These are phyloP conservation scores for Numenius arquata DNA, from an alignment of 2,113 vertebrate genomes.

Conservation along the genomic window DNA sequence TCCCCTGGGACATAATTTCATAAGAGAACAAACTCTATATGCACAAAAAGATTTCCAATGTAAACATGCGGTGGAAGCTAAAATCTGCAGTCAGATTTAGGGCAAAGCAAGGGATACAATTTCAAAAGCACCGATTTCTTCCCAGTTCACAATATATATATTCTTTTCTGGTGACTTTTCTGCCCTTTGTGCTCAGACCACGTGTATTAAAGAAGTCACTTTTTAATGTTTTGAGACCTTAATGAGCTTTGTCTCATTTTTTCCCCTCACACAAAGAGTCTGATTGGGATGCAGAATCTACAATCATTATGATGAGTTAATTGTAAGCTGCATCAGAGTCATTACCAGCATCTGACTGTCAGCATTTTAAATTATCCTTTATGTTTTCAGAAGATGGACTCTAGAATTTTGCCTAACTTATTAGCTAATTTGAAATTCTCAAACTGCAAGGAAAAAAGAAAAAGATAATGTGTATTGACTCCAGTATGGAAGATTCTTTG, in stretches of 20 bases:
- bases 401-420: not conserved
- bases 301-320: not conserved
- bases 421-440: not conserved
- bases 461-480: not conserved
- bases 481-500: not conserved
- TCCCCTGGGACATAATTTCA: constrained; percentile 80
- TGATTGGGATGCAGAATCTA: constrained; percentile 40
- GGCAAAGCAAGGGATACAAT: constrained; percentile 72
- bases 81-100: constrained; percentile 73
- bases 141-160: constrained; percentile 63
- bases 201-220: constrained; percentile 57
- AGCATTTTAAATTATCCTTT: not conserved
- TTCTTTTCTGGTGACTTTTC: constrained; percentile 63
- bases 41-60: constrained; percentile 75
- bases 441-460: not conserved
- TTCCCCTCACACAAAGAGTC: not conserved
- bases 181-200: constrained; percentile 58
- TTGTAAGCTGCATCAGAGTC: constrained; percentile 8
- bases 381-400: not conserved
- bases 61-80: constrained; percentile 79
- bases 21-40: constrained; percentile 81
- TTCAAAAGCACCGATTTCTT: constrained; percentile 75
- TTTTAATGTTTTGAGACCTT: constrained; percentile 57
- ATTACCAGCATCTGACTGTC: not conserved
- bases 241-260: constrained; percentile 56